Evolutionary conservation across 2,888 invertebrate genomes (phyloP).

Genomic region (Metalampra italica): DNA sequence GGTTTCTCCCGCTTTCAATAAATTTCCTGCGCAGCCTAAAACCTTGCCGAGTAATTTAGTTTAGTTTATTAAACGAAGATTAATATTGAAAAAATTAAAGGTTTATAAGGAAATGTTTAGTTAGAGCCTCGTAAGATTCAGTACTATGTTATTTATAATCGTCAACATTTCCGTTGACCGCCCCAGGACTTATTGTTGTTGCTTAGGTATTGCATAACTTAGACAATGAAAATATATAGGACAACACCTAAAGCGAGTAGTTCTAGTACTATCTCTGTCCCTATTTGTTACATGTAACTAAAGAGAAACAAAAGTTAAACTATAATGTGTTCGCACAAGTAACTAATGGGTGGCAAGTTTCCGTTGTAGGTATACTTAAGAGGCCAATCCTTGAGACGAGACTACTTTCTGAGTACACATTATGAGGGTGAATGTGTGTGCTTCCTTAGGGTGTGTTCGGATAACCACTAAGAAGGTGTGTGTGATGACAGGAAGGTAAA

Average conservation of each 20-base stretch:
- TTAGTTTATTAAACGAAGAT: too few relatives aligned
- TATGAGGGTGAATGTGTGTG: slow-evolving; percentile 55
- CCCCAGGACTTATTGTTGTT: too few relatives aligned
- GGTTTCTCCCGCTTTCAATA: too few relatives aligned
- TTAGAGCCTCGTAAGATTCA: too few relatives aligned
- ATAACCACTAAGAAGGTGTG: background rate
- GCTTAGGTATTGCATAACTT: background rate
- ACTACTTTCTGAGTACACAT: slow-evolving; percentile 73
- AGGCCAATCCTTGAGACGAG: slow-evolving; percentile 64
- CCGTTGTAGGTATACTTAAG: slow-evolving; percentile 60
- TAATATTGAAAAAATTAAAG: too few relatives aligned
- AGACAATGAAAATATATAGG: background rate
- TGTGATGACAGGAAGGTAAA: background rate
- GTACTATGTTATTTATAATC: too few relatives aligned
- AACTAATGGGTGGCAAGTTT: slow-evolving; percentile 73
- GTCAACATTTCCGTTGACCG: too few relatives aligned
- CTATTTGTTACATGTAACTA: slow-evolving; percentile 45
- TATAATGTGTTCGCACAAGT: slow-evolving; percentile 68
- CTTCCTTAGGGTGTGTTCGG: slow-evolving; percentile 30
- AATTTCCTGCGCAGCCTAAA: too few relatives aligned
- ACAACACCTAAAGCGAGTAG: background rate
- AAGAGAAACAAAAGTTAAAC: slow-evolving; percentile 65
- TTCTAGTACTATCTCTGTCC: slow-evolving; percentile 15
- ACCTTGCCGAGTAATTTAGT: too few relatives aligned
- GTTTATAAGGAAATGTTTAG: too few relatives aligned